phyloP scores from a whole-genome alignment of 2,797 vertebrate genomes.

The Lacerta bilineata region DNA sequence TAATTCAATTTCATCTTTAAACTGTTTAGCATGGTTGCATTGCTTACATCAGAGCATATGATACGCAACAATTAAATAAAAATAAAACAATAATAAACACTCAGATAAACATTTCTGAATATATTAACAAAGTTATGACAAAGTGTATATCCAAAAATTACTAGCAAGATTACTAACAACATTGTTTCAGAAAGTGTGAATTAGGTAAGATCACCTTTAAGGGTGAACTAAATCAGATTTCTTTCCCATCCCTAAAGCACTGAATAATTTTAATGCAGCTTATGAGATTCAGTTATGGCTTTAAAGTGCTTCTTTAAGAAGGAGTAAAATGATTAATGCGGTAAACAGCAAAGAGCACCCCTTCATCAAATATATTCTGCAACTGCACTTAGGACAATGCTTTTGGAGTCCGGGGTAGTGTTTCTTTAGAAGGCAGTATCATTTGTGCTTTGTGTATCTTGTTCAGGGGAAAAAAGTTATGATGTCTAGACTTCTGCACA shows the following conservation, averaged over 20 bases:
- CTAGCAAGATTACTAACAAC: too few species aligned
- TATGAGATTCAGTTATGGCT: neutral
- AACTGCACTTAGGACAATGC: constrained; percentile 4
- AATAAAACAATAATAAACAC: too few species aligned
- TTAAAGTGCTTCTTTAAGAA: neutral
- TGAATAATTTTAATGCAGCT: neutral
- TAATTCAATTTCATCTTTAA: too few species aligned
- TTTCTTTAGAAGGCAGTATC: constrained; percentile 17
- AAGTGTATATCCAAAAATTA: too few species aligned
- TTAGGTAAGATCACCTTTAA: too few species aligned
- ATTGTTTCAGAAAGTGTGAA: too few species aligned
- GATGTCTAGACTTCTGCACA: constrained; percentile 7
- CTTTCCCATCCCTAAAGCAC: neutral
- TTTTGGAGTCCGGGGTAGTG: constrained; percentile 10
- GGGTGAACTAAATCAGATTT: too few species aligned
- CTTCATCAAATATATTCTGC: neutral
- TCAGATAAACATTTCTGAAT: too few species aligned
- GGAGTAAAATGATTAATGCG: neutral
- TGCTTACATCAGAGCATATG: too few species aligned
- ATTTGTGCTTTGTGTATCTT: constrained; percentile 8
- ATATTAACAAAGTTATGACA: too few species aligned
- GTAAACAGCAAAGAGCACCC: neutral
- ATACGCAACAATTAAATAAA: too few species aligned
- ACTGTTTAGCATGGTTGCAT: too few species aligned
- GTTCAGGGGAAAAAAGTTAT: neutral